Evolutionary conservation across 2,797 vertebrate genomes (phyloP), one percentile per base, ranked within the genome.

Genomic region (Margarornis squamiger): DNA sequence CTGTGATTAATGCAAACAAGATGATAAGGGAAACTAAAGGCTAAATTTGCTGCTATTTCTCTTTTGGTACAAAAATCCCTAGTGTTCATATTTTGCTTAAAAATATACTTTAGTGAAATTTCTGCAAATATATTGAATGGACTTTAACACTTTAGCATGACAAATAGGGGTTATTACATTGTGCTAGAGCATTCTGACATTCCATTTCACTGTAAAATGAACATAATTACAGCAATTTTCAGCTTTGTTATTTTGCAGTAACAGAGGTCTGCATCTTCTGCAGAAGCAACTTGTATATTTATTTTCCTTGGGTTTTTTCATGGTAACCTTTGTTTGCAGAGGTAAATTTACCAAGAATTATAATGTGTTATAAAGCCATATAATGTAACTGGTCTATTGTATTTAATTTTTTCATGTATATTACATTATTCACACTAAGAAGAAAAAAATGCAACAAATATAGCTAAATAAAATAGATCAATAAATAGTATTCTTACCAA

Each of bases 401-500:
- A 30, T 48, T 92, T 65, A 49, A 9, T 66, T 75, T 77, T 74
- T 51, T 24, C 68, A 45, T 18, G 2, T 52, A 32, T n/a, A 49
- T 43, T 32, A 30, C 12, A 7, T 29, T 84, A 32, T 52, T 59
- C 13, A 80, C 32, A 80, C 38, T 29, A 22, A 66, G 84, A 61
- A 58, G 74, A 92, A 95, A 92, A 14, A 80, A 86, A 86, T 29
- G 22, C 48, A 92, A 76, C 20, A 51, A 11, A 29, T 26, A 48
- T 32, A 71, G 54, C 9, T 48, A 84, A 38, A 92, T 48, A 86
- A 89, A 97, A 92, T 13, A 84, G 21, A 86, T 48, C 34, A 86
- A 65, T 48, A 95, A 86, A 73, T 3, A 61, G 39, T 45, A 87
- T 88, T 96, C 98, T 99, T 99, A 99, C 99, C 98, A 99, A 98